phyloP scores from a whole-genome alignment of 1,140 invertebrate genomes.

The Mycetomoellerius zeteki region DNA sequence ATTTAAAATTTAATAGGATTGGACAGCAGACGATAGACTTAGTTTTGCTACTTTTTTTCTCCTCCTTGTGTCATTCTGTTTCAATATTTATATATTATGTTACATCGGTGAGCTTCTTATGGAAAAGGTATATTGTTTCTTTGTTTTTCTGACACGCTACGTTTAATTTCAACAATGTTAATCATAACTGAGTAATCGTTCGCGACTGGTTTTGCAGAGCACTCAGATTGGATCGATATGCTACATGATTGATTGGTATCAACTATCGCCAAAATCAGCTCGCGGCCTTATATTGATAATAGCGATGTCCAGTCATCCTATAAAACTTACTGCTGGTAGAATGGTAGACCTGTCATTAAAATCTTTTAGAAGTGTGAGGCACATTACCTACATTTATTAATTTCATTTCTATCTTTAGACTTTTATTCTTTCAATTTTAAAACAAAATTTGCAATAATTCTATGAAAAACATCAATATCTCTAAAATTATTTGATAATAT shows the following conservation, averaged over 20 bases:
- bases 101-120: slow-evolving; percentile 75
- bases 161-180: background rate
- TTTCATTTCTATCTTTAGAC: background rate
- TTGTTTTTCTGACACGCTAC: background rate
- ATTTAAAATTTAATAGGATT: slow-evolving; percentile 69
- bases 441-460: background rate
- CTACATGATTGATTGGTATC: slow-evolving; percentile 77
- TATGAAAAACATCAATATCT: background rate
- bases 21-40: slow-evolving; percentile 66
- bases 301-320: slow-evolving; percentile 66
- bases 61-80: slow-evolving; percentile 72
- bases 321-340: slow-evolving; percentile 76
- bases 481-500: background rate
- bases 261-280: slow-evolving; percentile 62
- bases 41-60: slow-evolving; percentile 66
- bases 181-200: background rate
- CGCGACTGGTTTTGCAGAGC: slow-evolving; percentile 60
- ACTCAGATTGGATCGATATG: slow-evolving; percentile 67
- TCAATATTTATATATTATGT: slow-evolving; percentile 80
- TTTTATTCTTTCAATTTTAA: background rate
- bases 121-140: slow-evolving; percentile 68
- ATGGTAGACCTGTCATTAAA: slow-evolving; percentile 68
- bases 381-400: background rate
- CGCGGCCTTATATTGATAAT: slow-evolving; percentile 72
- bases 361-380: slow-evolving; percentile 62